Evolutionary conservation across 2,888 invertebrate species (phyloP).

Genomic region (Phyllotreta cruciferae): DNA sequence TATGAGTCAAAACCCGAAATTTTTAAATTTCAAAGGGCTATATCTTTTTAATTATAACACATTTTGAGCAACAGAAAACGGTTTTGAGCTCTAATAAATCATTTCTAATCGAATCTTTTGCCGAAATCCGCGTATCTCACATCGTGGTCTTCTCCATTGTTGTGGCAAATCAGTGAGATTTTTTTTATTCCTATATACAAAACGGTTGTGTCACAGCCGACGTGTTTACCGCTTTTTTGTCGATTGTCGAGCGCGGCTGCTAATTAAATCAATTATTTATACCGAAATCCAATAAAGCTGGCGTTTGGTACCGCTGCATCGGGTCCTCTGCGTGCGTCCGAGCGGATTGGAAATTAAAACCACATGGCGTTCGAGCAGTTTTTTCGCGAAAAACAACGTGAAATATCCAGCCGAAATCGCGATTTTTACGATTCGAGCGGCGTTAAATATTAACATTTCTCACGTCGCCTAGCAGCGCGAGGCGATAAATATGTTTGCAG

Average conservation of each 20-base stretch:
- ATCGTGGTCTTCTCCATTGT: too few relatives aligned
- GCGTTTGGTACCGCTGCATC: conserved; percentile 38
- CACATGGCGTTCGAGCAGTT: conserved; percentile 47
- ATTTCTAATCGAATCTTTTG: too few relatives aligned
- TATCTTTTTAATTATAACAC: too few relatives aligned
- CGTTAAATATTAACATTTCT: conserved; percentile 25
- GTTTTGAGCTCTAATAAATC: too few relatives aligned
- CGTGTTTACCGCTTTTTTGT: conserved; percentile 39
- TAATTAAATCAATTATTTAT: conserved; percentile 53
- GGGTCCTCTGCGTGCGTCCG: conserved; percentile 19
- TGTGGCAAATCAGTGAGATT: too few relatives aligned
- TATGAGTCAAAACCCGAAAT: too few relatives aligned
- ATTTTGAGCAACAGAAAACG: too few relatives aligned
- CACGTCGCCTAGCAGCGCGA: conserved; percentile 14
- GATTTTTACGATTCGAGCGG: not conserved
- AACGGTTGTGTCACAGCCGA: conserved; percentile 20
- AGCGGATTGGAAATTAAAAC: conserved; percentile 53
- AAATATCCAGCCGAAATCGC: too few relatives aligned
- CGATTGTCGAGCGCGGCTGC: conserved; percentile 34
- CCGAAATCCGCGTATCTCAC: too few relatives aligned
- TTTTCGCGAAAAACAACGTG: conserved; percentile 4
- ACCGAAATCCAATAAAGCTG: conserved; percentile 47
- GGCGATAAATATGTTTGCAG: conserved; percentile 27
- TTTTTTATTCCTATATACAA: not conserved
- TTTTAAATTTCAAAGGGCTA: too few relatives aligned